Evolutionary conservation across 2,888 invertebrate species (phyloP), one percentile per base, ranked within the genome.

Genomic region (Dusona sp.): DNA sequence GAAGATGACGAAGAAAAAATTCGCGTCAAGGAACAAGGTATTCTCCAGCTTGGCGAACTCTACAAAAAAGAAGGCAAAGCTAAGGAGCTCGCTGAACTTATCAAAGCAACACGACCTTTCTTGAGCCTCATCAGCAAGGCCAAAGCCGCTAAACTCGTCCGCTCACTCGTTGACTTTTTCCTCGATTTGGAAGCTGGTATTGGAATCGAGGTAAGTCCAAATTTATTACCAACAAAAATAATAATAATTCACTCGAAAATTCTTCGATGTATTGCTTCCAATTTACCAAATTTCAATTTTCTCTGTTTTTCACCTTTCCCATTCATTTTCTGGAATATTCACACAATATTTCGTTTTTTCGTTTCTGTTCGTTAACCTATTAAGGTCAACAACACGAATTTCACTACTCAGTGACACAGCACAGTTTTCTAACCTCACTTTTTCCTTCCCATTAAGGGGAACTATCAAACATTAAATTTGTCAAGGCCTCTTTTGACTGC

Each of bases 101-200:
- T 99, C 92, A 98, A 98, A 95, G 97, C 97, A 87, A 99, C 99
- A 74, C 96, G 99, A 91, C 99, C 99, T 22, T 99, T 99, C 94
- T 96, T 99, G 85, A 97, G 97, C 91, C 95, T 97, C 91, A 98
- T 99, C 92, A 99, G 99, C 94, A 99, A 99, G 95, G 99, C 99
- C 51, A 99, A 99, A 95, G 99, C 99, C 78, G 99, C 99, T 0
- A 99, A 99, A 95, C 95, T 99, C 91, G 99, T 99, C 11, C 96
- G 99, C 88, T 98, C 98, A 33, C 95, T 99, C 90, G 99, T 99
- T 16, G 99, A 99, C 94, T 97, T 99, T 95, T 99, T 99, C 95
- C 95, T 99, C 90, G 99, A 99, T 94, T 96, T 99, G 95, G 99
- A 99, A 94, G 99, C 99, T 88, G 98, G 97, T 74, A 99, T 98